phyloP scores from a whole-genome alignment of 1,140 invertebrate genomes.

The Apocrypta bakeri region DNA sequence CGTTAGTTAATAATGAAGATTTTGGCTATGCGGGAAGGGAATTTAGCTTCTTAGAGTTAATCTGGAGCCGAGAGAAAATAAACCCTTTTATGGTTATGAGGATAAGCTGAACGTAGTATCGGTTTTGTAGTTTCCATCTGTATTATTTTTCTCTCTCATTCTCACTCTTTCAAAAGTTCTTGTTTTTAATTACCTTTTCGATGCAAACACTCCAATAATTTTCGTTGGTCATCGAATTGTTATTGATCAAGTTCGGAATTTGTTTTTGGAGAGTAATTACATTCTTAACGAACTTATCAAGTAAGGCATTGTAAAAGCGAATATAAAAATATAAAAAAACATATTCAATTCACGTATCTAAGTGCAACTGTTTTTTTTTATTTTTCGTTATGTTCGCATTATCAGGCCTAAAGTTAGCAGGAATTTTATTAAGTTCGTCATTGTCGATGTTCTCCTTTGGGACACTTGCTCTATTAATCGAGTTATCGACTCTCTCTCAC shows the following conservation, averaged over 20 bases:
- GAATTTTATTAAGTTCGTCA: not conserved
- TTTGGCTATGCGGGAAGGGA: not conserved
- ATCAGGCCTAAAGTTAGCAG: not conserved
- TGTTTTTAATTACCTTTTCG: not conserved
- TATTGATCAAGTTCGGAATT: not conserved
- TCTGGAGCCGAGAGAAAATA: conserved; percentile 5
- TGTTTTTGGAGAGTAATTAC: too few species aligned
- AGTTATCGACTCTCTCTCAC: conserved; percentile 53
- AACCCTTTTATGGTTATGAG: not conserved
- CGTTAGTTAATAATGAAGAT: too few species aligned
- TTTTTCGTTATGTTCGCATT: not conserved
- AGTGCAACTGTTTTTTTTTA: not conserved
- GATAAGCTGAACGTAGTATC: not conserved
- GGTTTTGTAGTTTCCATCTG: not conserved
- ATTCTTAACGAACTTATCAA: too few species aligned
- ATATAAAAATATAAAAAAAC: too few species aligned
- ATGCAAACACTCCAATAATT: not conserved
- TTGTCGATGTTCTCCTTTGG: not conserved
- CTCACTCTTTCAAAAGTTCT: not conserved
- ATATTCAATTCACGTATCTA: not conserved
- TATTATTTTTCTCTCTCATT: not conserved
- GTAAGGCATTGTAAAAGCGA: too few species aligned
- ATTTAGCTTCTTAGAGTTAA: not conserved
- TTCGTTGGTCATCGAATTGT: not conserved
- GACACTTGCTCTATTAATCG: conserved; percentile 54